phyloP scores from a whole-genome alignment of 2,797 vertebrate genomes.

The Tokudaia muenninki region DNA sequence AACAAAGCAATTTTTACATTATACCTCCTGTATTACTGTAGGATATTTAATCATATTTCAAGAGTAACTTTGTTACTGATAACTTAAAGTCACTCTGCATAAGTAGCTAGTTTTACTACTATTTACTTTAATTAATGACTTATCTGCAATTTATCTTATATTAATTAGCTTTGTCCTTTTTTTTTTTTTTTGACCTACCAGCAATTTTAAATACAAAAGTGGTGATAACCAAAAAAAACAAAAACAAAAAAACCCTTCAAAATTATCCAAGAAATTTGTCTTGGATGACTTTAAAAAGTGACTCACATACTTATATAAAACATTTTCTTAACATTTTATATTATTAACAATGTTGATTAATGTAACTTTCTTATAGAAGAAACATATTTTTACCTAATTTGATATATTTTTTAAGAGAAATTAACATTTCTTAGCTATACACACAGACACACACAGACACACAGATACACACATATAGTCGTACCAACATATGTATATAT shows the following conservation, averaged over 20 bases:
- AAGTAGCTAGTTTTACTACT: background rate
- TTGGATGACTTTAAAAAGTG: background rate
- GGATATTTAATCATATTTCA: constrained; percentile 1
- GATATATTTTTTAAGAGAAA: background rate
- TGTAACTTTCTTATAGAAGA: background rate
- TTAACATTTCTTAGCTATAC: background rate
- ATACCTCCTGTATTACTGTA: background rate
- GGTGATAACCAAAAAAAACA: background rate
- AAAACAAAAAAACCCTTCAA: too few species aligned
- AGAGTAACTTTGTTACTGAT: background rate
- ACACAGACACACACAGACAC: background rate
- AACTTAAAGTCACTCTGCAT: background rate
- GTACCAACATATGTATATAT: too few species aligned
- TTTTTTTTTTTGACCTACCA: background rate
- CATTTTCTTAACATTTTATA: background rate
- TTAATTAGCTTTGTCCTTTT: background rate
- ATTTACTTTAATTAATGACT: background rate
- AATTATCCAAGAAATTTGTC: background rate
- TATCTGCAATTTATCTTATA: background rate
- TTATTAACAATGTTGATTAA: background rate
- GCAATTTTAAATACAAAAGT: constrained; percentile 4
- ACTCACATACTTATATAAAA: background rate
- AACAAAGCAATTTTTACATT: constrained; percentile 59
- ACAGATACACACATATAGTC: too few species aligned
- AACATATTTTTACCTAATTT: background rate